These are phyloP conservation scores for Metopia argyrocephala DNA, from an alignment of 2,888 invertebrate species.

Conservation along the genomic window DNA sequence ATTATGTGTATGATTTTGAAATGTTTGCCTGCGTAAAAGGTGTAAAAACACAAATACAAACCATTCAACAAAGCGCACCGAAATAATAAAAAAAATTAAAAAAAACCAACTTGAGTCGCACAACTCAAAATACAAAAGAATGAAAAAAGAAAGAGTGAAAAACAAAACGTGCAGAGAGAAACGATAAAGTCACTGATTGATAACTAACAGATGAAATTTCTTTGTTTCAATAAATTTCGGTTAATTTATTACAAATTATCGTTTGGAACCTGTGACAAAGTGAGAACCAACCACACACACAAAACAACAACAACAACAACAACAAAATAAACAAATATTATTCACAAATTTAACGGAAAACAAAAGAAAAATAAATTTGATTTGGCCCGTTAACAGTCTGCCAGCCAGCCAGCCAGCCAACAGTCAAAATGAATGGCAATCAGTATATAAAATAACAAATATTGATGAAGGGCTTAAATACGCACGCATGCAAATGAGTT, in stretches of 20 bases:
- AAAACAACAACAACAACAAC: background rate
- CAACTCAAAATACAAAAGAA: background rate
- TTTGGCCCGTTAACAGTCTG: no score
- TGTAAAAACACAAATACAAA: slow-evolving; percentile 59
- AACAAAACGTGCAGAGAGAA: slow-evolving; percentile 8
- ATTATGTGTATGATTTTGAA: slow-evolving; percentile 7
- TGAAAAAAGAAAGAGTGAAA: background rate
- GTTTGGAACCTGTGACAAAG: slow-evolving; percentile 52
- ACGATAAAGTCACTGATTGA: slow-evolving; percentile 71
- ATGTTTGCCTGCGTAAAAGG: slow-evolving; percentile 44
- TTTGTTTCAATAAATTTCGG: slow-evolving; percentile 76
- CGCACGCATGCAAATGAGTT: no score
- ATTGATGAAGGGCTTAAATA: slow-evolving; percentile 7
- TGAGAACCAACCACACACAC: slow-evolving; percentile 12
- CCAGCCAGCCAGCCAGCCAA: no score
- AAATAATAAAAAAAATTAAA: slow-evolving; percentile 42
- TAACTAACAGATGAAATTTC: slow-evolving; percentile 72
- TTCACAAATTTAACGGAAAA: no score
- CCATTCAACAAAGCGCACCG: slow-evolving; percentile 22
- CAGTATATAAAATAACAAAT: slow-evolving; percentile 29
- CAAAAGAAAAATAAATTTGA: no score
- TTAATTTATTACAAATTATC: slow-evolving; percentile 75
- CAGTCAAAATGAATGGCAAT: slow-evolving; percentile 37
- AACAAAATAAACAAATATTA: no score
- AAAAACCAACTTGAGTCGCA: background rate